These are phyloP conservation scores for Nomada ruficornis DNA, from an alignment of 2,888 invertebrate species.

Conservation along the genomic window DNA sequence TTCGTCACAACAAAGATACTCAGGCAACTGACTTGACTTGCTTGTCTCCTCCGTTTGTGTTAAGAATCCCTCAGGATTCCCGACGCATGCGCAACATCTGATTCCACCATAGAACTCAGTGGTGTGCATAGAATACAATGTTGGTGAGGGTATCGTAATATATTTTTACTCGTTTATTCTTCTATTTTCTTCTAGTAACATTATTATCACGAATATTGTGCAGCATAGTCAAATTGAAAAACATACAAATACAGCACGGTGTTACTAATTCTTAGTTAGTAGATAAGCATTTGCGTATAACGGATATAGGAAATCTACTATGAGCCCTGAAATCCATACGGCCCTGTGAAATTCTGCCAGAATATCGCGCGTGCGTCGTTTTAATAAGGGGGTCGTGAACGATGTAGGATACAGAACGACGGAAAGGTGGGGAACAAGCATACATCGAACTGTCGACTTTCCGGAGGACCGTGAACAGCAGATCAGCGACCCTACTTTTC, in stretches of 20 bases:
- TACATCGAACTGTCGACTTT: conserved; percentile 64
- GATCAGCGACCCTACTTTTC: conserved; percentile 46
- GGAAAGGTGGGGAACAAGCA: conserved; percentile 38
- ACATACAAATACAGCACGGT: neutral
- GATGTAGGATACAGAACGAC: conserved; percentile 43
- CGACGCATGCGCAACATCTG: conserved; percentile 46
- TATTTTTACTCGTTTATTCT: neutral
- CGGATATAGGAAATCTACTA: neutral
- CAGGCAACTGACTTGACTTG: conserved; percentile 54
- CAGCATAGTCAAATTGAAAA: neutral
- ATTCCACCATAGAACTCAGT: conserved; percentile 26
- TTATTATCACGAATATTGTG: neutral
- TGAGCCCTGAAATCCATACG: conserved; percentile 12
- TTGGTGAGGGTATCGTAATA: neutral
- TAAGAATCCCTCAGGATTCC: conserved; percentile 55
- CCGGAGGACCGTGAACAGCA: conserved; percentile 59
- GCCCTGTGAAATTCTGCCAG: conserved; percentile 43
- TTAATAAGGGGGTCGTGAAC: conserved; percentile 49
- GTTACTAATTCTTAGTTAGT: neutral
- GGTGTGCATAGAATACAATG: conserved; percentile 16
- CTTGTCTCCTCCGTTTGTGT: conserved; percentile 52
- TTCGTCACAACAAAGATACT: conserved; percentile 57
- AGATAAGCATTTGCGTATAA: too few relatives aligned
- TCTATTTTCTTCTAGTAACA: neutral
- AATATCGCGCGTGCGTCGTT: conserved; percentile 56